Conservation (phyloP, 92 coral and sea anemone species). For the Metridium senile region DNA sequence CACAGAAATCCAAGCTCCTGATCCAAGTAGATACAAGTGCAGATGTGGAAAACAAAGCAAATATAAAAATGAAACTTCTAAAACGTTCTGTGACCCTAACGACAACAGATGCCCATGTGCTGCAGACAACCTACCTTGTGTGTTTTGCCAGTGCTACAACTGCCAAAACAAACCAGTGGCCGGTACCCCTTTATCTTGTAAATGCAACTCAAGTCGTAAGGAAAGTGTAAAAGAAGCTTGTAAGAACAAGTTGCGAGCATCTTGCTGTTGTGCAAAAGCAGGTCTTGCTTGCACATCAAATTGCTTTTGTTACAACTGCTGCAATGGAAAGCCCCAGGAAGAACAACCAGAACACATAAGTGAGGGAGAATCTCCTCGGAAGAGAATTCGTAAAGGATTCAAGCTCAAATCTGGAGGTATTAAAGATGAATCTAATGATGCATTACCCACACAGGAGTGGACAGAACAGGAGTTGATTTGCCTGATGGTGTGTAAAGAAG, state of each 20-base stretch:
- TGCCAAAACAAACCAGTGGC: slow-evolving; percentile 27
- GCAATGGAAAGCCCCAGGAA: slow-evolving; percentile 38
- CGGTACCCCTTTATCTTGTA: slow-evolving; percentile 16
- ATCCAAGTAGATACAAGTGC: slow-evolving; percentile 17
- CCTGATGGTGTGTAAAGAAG: slow-evolving; percentile 42
- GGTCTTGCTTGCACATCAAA: slow-evolving; percentile 33
- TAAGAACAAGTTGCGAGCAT: slow-evolving; percentile 16
- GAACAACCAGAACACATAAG: not conserved
- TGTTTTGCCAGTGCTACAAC: slow-evolving; percentile 21
- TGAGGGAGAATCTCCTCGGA: slow-evolving; percentile 20
- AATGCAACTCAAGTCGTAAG: slow-evolving; percentile 26
- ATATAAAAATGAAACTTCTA: slow-evolving; percentile 7
- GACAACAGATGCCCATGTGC: slow-evolving; percentile 33
- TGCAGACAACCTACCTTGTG: slow-evolving; percentile 21
- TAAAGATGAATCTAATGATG: not conserved
- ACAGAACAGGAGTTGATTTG: slow-evolving; percentile 42
- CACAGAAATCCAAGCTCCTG: slow-evolving; percentile 1
- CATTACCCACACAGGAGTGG: slow-evolving; percentile 3
- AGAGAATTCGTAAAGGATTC: slow-evolving; percentile 32
- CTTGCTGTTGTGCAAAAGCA: slow-evolving; percentile 34
- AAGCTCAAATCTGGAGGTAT: slow-evolving; percentile 12
- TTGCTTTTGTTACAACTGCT: slow-evolving; percentile 30
- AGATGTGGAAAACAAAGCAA: slow-evolving; percentile 23
- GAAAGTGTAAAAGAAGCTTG: slow-evolving; percentile 3
- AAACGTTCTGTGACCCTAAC: slow-evolving; percentile 8